phyloP scores from a whole-genome alignment of 1,140 invertebrate species.

The Acyrthosiphon pisum region DNA sequence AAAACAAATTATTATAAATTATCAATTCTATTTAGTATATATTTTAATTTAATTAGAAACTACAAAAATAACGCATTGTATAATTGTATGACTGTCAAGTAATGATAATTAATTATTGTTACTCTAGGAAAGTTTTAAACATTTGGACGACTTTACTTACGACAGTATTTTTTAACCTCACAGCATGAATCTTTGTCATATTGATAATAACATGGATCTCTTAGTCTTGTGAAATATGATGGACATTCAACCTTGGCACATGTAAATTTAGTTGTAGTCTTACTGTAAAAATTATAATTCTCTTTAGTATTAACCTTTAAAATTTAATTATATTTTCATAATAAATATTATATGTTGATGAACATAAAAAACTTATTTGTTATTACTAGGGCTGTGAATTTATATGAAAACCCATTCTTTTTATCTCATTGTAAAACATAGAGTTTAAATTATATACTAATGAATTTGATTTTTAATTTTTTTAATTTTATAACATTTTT shows the following conservation, averaged over 20 bases:
- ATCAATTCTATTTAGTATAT: neutral
- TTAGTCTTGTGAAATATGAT: neutral
- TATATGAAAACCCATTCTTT: too few relatives aligned
- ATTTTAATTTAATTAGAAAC: neutral
- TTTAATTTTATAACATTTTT: neutral
- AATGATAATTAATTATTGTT: neutral
- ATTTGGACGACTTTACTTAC: slow-evolving; percentile 37
- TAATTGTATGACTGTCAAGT: neutral
- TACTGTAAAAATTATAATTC: neutral
- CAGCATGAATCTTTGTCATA: slow-evolving; percentile 38
- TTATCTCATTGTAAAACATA: neutral
- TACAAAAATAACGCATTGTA: neutral
- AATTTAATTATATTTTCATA: neutral
- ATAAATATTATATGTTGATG: neutral
- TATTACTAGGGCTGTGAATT: too few relatives aligned
- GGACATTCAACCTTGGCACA: slow-evolving; percentile 51
- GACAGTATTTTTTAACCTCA: slow-evolving; percentile 32
- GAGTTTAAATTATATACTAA: neutral
- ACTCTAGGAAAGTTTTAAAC: neutral
- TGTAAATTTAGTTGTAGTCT: slow-evolving; percentile 20
- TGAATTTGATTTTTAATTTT: neutral
- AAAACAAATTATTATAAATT: neutral
- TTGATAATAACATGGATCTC: slow-evolving; percentile 44
- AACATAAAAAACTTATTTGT: neutral
- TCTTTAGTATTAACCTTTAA: neutral